phyloP scores from a whole-genome alignment of 2,797 vertebrate genomes.

The Lagocephalus sceleratus region DNA sequence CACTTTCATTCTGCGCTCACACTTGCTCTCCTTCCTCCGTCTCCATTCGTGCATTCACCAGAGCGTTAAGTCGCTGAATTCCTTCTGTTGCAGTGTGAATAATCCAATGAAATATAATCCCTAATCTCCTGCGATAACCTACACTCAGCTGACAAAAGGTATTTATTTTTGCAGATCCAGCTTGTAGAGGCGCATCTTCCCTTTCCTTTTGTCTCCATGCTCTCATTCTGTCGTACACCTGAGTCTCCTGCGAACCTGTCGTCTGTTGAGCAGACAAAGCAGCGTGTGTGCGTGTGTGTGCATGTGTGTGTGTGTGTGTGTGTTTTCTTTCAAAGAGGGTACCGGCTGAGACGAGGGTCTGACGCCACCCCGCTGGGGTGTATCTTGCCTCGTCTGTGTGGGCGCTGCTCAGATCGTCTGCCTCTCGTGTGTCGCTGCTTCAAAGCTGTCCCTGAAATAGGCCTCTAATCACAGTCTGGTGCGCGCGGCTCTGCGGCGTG shows the following conservation, averaged over 20 bases:
- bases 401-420: conserved; percentile 28
- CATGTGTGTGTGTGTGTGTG: conserved; percentile 27
- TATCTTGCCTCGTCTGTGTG: conserved; percentile 40
- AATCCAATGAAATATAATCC: conserved; percentile 20
- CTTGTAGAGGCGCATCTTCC: conserved; percentile 14
- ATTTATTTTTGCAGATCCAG: conserved; percentile 9
- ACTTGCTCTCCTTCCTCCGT: conserved; percentile 5
- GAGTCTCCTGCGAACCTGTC: conserved; percentile 52
- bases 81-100: conserved; percentile 11
- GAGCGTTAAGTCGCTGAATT: background rate
- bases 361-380: conserved; percentile 1
- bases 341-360: conserved; percentile 40
- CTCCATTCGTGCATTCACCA: conserved; percentile 9
- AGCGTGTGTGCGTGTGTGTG: conserved; percentile 35
- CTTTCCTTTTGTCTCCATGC: conserved; percentile 36
- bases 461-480: conserved; percentile 79
- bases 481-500: conserved; percentile 66
- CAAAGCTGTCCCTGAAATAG: conserved; percentile 79
- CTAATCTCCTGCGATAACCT: background rate
- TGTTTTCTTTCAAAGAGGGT: conserved; percentile 43
- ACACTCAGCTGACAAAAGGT: conserved; percentile 4
- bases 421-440: conserved; percentile 62
- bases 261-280: conserved; percentile 43
- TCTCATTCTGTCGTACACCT: conserved; percentile 69
- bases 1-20: conserved; percentile 2